Base-by-base conservation (phyloP, 1,140 invertebrate genomes). In the Meteorus sp. region DNA sequence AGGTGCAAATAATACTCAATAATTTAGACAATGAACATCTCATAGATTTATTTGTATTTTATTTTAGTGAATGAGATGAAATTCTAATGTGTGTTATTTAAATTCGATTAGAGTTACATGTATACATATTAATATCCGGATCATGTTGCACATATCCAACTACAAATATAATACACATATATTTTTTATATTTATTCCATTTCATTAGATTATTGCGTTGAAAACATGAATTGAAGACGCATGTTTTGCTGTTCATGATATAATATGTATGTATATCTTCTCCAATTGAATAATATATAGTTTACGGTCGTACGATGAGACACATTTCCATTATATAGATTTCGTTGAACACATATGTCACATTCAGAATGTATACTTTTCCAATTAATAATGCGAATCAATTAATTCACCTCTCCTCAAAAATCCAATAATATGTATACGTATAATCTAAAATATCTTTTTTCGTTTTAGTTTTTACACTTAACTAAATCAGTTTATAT, bases 381-480 rank as follows among this genome's bases (percentile, higher is more conserved):
- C n/a, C n/a, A n/a, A n/a, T n/a, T n/a, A n/a, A n/a, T n/a, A n/a
- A n/a, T n/a, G n/a, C n/a, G n/a, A n/a, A n/a, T n/a, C n/a, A n/a
- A n/a, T n/a, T n/a, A n/a, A n/a, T n/a, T n/a, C n/a, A n/a, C n/a
- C n/a, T n/a, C n/a, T n/a, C n/a, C 15, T 50, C 33, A 33, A 50
- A 50, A 50, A 50, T 50, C 27, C 27, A 8, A 31, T 50, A 17
- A 17, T 35, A 19, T 47, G n/a, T n/a, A 20, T 39, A 35, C 29
- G 2, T 57, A 56, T 20, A 48, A 23, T 25, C 44, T 48, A 48
- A 39, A 27, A n/a, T n/a, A n/a, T n/a, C n/a, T n/a, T n/a, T n/a
- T n/a, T n/a, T n/a, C n/a, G n/a, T n/a, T n/a, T n/a, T 58, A 51
- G 29, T 58, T 58, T 50, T 58, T 58, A 58, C 56, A 58, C 47